Evolutionary conservation across 2,888 invertebrate species (phyloP).

Genomic region (Thymelicus acteon): DNA sequence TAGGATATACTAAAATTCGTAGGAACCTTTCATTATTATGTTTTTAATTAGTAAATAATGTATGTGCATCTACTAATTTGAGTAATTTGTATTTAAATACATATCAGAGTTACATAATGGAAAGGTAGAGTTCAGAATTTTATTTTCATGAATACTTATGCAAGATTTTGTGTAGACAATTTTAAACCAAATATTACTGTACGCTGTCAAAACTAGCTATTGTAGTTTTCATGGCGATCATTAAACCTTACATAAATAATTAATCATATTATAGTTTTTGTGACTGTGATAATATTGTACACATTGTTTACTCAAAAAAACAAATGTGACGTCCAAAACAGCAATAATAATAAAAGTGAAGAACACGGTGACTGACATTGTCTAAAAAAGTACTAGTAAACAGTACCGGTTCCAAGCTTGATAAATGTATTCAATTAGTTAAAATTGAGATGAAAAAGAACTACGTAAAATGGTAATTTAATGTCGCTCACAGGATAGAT

Average conservation of each 20-base stretch:
- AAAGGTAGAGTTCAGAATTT: constrained; percentile 2
- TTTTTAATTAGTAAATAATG: constrained; percentile 13
- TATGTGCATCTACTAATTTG: constrained; percentile 18
- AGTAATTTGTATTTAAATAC: constrained; percentile 49
- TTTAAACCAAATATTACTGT: constrained; percentile 40
- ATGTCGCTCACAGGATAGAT: too few relatives aligned
- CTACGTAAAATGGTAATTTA: too few relatives aligned
- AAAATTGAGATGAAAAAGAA: too few relatives aligned
- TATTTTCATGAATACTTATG: constrained; percentile 32
- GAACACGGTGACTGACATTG: background rate
- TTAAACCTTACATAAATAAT: constrained; percentile 3
- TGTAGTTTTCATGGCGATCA: constrained; percentile 29
- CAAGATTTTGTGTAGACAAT: constrained; percentile 35
- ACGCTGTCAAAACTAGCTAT: constrained; percentile 41
- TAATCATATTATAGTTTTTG: background rate
- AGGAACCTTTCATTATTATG: constrained; percentile 22
- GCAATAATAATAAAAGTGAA: background rate
- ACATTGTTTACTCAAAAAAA: constrained; percentile 3
- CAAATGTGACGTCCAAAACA: constrained; percentile 2
- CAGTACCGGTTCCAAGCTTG: too few relatives aligned
- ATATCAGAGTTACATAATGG: constrained; percentile 46
- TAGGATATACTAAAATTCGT: constrained; percentile 31
- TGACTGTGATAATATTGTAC: constrained; percentile 28
- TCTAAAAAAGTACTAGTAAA: background rate
- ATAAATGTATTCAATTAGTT: too few relatives aligned